These are phyloP conservation scores for Schizaphis graminum DNA, from an alignment of 2,888 invertebrate genomes.

Conservation along the genomic window DNA sequence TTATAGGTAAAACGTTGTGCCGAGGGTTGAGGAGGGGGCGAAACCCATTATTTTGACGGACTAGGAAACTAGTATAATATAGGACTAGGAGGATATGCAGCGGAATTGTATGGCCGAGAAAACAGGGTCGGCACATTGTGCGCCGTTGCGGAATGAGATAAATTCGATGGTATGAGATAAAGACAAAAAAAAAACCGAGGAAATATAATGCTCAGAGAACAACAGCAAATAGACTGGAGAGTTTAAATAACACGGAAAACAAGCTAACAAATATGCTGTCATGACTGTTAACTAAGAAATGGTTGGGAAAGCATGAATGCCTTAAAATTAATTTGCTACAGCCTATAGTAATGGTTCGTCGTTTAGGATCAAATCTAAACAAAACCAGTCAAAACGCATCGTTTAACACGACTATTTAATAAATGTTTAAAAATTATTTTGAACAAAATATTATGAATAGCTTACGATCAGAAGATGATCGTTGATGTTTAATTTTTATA, in stretches of 20 bases:
- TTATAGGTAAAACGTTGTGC: neutral
- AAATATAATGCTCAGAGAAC: constrained; percentile 35
- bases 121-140: constrained; percentile 32
- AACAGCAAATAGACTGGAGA: constrained; percentile 34
- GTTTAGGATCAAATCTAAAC: neutral
- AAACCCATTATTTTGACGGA: constrained; percentile 49
- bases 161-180: constrained; percentile 44
- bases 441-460: neutral
- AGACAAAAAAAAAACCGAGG: neutral
- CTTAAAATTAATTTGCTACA: neutral
- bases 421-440: neutral
- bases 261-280: constrained; percentile 40
- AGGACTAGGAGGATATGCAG: neutral
- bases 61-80: neutral
- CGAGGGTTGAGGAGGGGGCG: neutral
- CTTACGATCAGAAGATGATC: neutral
- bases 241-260: constrained; percentile 53
- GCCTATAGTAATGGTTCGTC: neutral
- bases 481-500: neutral
- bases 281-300: neutral
- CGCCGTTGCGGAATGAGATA: constrained; percentile 57
- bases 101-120: constrained; percentile 30
- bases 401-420: neutral
- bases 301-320: neutral
- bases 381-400: neutral